These are phyloP conservation scores for Channa maculata DNA, from an alignment of 2,113 vertebrate genomes.

Conservation along the genomic window DNA sequence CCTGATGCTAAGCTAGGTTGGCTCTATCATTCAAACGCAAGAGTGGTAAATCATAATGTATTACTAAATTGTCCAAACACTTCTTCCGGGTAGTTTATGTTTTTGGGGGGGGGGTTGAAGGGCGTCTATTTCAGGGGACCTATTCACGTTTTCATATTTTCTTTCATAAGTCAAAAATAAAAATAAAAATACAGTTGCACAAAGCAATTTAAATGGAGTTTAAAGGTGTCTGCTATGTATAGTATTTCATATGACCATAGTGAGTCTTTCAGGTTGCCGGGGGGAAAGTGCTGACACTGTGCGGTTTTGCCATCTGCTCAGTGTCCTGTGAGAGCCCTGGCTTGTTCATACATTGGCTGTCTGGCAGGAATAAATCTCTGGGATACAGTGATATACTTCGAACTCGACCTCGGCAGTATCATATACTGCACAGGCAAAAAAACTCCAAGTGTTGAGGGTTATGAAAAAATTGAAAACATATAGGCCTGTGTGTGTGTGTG, in stretches of 20 bases:
- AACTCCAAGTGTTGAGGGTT: slow-evolving; percentile 17
- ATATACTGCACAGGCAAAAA: not conserved
- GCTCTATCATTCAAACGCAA: no score
- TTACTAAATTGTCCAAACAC: not conserved
- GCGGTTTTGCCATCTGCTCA: slow-evolving; percentile 72
- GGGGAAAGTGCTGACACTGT: slow-evolving; percentile 69
- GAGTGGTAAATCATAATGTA: no score
- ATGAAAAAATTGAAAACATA: slow-evolving; percentile 34
- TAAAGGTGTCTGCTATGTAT: slow-evolving; percentile 62
- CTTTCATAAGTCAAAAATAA: slow-evolving; percentile 8
- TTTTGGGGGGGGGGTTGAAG: not conserved
- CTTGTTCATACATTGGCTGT: slow-evolving; percentile 53
- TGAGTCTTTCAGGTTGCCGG: slow-evolving; percentile 68
- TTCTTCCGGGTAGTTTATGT: not conserved
- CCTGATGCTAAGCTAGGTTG: no score
- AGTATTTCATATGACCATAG: slow-evolving; percentile 67
- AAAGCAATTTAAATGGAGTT: slow-evolving; percentile 64
- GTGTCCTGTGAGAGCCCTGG: slow-evolving; percentile 60
- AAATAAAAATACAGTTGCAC: not conserved
- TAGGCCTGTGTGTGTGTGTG: not conserved
- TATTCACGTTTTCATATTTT: slow-evolving; percentile 33
- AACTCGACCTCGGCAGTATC: slow-evolving; percentile 49
- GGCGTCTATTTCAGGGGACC: not conserved
- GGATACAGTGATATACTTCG: slow-evolving; percentile 45
- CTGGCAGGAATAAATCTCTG: slow-evolving; percentile 35